phyloP scores from a whole-genome alignment of 1,140 invertebrate genomes.

The Caenorhabditis brenneri region DNA sequence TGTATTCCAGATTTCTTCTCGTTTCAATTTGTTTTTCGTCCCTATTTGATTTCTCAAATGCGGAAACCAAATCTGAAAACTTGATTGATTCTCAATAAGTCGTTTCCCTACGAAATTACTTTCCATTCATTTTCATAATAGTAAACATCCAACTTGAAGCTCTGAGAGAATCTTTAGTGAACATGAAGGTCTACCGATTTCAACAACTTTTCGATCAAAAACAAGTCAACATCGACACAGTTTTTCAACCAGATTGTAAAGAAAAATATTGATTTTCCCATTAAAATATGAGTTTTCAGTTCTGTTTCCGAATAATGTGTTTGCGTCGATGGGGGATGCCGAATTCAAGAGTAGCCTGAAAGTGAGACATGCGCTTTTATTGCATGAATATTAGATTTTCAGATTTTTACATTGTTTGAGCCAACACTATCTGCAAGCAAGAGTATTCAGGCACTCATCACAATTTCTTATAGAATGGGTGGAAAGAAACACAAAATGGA shows the following conservation, averaged over 20 bases:
- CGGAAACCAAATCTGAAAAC: background rate
- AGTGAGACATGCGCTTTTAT: background rate
- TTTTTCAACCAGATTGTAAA: slow-evolving; percentile 10
- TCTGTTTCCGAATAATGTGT: slow-evolving; percentile 8
- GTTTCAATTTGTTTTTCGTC: background rate
- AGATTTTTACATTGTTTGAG: background rate
- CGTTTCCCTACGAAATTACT: background rate
- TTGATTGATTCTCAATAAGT: background rate
- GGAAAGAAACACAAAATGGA: background rate
- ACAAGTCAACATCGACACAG: background rate
- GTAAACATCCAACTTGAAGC: background rate
- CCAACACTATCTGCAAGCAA: background rate
- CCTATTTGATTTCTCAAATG: background rate
- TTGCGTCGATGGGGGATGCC: background rate
- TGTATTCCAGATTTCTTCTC: background rate
- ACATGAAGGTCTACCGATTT: background rate
- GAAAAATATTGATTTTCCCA: background rate
- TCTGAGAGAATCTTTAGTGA: background rate
- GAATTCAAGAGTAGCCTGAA: slow-evolving; percentile 5
- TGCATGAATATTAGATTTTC: background rate
- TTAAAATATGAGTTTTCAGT: background rate
- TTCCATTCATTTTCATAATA: background rate
- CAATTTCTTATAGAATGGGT: background rate
- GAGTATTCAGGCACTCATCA: background rate
- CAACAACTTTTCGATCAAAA: background rate